These are phyloP conservation scores for Aix galericulata DNA, from an alignment of 2,113 vertebrate species.

Conservation along the genomic window DNA sequence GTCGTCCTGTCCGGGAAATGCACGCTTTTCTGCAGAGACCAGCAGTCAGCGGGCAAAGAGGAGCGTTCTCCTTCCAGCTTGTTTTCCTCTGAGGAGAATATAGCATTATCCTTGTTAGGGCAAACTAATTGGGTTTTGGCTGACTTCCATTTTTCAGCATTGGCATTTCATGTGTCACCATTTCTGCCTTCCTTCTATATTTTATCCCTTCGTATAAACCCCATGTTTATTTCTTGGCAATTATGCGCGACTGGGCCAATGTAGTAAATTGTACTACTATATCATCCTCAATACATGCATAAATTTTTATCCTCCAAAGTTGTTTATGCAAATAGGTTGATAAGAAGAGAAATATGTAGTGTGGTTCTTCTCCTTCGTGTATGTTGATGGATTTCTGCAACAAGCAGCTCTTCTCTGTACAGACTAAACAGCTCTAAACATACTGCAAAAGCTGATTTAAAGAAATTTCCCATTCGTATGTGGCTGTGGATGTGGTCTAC, in stretches of 20 bases:
- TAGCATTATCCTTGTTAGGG: not conserved
- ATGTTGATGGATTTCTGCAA: not conserved
- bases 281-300: not conserved
- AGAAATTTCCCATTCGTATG: not conserved
- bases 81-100: not conserved
- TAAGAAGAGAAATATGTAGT: not conserved
- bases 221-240: not conserved
- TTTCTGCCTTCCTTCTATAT: not conserved
- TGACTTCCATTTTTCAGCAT: not conserved
- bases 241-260: not conserved
- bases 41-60: not conserved
- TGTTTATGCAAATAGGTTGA: not conserved
- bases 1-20: not conserved
- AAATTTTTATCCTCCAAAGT: not conserved
- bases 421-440: not conserved
- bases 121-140: slow-evolving; percentile 24
- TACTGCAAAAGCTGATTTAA: not conserved
- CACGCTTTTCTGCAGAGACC: not conserved
- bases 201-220: not conserved
- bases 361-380: not conserved
- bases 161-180: not conserved
- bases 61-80: not conserved
- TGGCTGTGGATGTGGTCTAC: no score
- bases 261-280: not conserved
- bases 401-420: not conserved